Evolutionary conservation across 1,140 invertebrate genomes (phyloP).

Genomic region (Drepana arcuata): DNA sequence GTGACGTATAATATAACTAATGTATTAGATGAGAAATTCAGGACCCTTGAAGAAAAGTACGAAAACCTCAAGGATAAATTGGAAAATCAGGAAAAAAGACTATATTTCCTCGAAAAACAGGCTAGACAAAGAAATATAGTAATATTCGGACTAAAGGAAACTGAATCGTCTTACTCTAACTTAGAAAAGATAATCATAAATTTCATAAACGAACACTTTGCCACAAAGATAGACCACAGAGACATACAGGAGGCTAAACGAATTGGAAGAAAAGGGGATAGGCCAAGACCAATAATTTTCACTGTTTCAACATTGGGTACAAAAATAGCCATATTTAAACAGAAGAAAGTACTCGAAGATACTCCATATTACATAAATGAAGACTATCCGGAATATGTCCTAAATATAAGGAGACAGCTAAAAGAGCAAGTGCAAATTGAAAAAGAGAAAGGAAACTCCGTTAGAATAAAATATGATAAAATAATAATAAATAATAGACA

Average conservation of each 20-base stretch:
- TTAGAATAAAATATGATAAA: slow-evolving; percentile 16
- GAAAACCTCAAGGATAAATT: not conserved
- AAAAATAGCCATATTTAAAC: slow-evolving; percentile 13
- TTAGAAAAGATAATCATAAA: not conserved
- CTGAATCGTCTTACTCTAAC: not conserved
- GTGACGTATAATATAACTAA: slow-evolving; percentile 1
- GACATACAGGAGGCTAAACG: slow-evolving; percentile 9
- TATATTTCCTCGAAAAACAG: slow-evolving; percentile 3
- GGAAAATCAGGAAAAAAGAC: slow-evolving; percentile 2
- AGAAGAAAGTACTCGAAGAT: slow-evolving; percentile 3
- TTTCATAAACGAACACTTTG: not conserved
- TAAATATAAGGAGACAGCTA: slow-evolving; percentile 8
- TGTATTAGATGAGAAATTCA: not conserved
- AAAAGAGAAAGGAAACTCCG: slow-evolving; percentile 11
- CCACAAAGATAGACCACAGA: not conserved
- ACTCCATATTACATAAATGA: slow-evolving; percentile 9
- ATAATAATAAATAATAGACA: slow-evolving; percentile 2
- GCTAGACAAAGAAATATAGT: not conserved
- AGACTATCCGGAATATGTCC: slow-evolving; percentile 10
- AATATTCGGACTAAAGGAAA: slow-evolving; percentile 1
- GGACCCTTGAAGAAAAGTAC: not conserved
- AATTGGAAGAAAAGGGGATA: slow-evolving; percentile 11
- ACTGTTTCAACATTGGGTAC: slow-evolving; percentile 9
- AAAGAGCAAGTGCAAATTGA: slow-evolving; percentile 10
- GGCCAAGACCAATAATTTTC: slow-evolving; percentile 8